Evolutionary conservation across 2,113 vertebrate genomes (phyloP).

Genomic region (Chaetodon trifascialis): DNA sequence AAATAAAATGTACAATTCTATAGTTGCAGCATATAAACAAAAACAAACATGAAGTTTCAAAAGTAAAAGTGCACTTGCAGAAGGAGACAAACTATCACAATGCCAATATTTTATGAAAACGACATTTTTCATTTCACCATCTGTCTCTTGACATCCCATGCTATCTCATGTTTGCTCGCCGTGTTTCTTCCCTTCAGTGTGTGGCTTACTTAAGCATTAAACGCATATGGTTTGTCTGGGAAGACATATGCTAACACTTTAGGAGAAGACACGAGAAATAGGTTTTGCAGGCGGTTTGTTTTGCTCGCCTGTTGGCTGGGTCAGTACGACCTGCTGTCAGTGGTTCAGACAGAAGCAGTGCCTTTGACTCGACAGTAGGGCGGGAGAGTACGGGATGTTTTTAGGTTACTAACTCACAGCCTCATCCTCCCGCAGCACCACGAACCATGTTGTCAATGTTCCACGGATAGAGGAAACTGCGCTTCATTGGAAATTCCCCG

Average conservation of each 20-base stretch:
- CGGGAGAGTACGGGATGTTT: constrained; percentile 11
- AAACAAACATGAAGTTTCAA: constrained; percentile 54
- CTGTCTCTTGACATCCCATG: constrained; percentile 31
- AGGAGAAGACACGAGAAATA: constrained; percentile 29
- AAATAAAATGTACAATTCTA: constrained; percentile 83
- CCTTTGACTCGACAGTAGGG: constrained; percentile 38
- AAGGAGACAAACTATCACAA: constrained; percentile 58
- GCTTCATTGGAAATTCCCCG: constrained; percentile 54
- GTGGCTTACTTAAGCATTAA: constrained; percentile 32
- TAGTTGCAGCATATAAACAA: constrained; percentile 82
- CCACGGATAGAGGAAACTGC: constrained; percentile 39
- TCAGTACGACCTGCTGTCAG: constrained; percentile 30
- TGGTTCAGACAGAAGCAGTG: constrained; percentile 33
- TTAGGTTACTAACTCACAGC: constrained; percentile 24
- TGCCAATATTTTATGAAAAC: constrained; percentile 44
- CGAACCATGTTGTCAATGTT: constrained; percentile 26
- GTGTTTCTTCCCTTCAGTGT: constrained; percentile 22
- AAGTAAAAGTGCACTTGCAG: constrained; percentile 87
- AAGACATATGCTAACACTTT: constrained; percentile 17
- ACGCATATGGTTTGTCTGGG: constrained; percentile 39
- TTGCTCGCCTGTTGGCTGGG: constrained; percentile 33
- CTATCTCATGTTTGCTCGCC: constrained; percentile 21
- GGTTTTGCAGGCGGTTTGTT: constrained; percentile 29
- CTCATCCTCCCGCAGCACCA: constrained; percentile 37
- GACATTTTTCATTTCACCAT: constrained; percentile 30